Evolutionary conservation across 2,888 invertebrate genomes (phyloP).

Genomic region (Lasioglossum zephyrum): DNA sequence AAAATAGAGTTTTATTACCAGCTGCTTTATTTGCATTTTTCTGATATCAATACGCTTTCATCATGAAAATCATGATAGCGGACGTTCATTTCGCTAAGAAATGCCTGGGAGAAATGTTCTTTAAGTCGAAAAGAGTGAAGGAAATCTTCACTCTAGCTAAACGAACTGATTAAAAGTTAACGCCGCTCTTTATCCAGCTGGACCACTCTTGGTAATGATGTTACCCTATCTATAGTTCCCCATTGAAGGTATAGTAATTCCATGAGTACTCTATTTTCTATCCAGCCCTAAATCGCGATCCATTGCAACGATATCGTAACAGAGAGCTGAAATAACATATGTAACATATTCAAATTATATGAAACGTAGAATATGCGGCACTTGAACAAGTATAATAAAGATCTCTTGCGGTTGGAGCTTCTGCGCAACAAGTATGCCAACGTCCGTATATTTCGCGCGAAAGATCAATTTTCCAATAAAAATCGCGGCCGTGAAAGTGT

Average conservation of each 20-base stretch:
- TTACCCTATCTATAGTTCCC: not conserved
- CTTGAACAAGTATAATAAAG: not conserved
- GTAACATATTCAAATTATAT: too few species aligned
- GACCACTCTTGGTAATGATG: not conserved
- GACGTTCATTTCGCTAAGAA: not conserved
- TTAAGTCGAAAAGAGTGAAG: not conserved
- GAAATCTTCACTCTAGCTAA: not conserved
- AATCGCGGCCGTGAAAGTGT: constrained; percentile 14
- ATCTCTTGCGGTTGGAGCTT: not conserved
- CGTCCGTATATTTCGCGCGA: not conserved
- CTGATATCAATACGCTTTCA: not conserved
- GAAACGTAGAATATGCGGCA: not conserved
- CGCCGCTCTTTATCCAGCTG: not conserved
- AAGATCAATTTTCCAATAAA: constrained; percentile 8
- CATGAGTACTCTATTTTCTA: not conserved
- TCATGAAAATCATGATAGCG: not conserved
- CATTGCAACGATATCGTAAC: not conserved
- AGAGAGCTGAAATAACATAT: not conserved
- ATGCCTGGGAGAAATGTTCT: not conserved
- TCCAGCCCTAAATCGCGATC: not conserved
- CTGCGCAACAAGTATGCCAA: not conserved
- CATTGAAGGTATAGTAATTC: not conserved
- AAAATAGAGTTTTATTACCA: not conserved
- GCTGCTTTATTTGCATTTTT: not conserved
- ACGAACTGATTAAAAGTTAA: not conserved